Conservation (phyloP, 2,113 vertebrate genomes). For the Benitochromis conjunctus region DNA sequence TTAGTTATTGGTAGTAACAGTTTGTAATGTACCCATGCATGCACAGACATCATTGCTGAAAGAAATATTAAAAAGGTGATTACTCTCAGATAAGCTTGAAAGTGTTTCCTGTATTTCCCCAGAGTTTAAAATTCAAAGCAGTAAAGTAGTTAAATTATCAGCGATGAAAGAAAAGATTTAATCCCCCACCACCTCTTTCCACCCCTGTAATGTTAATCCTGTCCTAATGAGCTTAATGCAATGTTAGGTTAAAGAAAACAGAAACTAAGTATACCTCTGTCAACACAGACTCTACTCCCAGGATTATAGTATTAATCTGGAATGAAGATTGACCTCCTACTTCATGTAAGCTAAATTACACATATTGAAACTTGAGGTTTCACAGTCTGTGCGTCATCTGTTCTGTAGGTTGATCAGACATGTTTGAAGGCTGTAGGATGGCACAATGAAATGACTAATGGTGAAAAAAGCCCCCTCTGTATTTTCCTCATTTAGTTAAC, state of each 20-base stretch:
- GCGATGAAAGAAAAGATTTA: background rate
- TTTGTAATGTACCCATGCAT: background rate
- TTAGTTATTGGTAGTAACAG: background rate
- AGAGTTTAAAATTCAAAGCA: background rate
- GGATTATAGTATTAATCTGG: background rate
- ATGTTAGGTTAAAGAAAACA: background rate
- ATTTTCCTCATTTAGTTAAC: background rate
- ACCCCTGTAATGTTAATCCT: background rate
- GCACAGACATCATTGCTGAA: background rate
- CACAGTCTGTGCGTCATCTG: background rate
- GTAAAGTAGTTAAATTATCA: background rate
- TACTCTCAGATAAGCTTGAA: background rate
- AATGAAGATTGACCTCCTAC: background rate
- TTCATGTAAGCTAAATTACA: background rate
- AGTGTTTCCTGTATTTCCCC: background rate
- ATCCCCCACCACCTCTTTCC: background rate
- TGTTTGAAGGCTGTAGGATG: background rate
- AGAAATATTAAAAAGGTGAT: background rate
- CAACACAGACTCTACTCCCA: background rate
- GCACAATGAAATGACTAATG: background rate
- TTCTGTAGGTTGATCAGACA: background rate
- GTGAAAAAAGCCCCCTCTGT: background rate
- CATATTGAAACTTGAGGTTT: background rate
- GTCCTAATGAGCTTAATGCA: background rate
- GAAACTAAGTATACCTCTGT: background rate